These are phyloP conservation scores for Melanocharis versteri DNA, from an alignment of 2,113 vertebrate genomes.

Conservation along the genomic window DNA sequence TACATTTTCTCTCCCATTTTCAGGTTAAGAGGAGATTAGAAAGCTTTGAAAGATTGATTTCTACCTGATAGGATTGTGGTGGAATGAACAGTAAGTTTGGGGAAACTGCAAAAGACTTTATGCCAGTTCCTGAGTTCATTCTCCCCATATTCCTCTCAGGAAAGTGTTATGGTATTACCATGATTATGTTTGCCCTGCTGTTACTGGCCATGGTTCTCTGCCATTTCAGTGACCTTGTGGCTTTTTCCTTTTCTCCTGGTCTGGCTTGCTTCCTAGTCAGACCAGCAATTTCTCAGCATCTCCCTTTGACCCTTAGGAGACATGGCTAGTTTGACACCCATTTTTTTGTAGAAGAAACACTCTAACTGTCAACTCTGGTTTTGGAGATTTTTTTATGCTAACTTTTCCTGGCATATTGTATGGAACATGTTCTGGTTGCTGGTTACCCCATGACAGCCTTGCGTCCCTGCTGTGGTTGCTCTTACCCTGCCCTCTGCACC, in stretches of 20 bases:
- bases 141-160: background rate
- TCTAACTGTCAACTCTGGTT: background rate
- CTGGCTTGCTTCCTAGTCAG: background rate
- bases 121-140: background rate
- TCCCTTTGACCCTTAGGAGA: background rate
- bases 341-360: background rate
- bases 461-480: background rate
- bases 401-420: background rate
- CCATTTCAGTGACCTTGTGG: background rate
- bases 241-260: background rate
- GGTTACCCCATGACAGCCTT: background rate
- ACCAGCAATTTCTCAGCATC: background rate
- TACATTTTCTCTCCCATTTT: background rate
- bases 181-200: fast-evolving
- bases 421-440: background rate
- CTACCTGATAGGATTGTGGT: background rate
- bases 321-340: background rate
- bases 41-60: background rate
- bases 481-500: background rate
- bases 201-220: background rate
- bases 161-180: background rate
- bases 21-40: background rate
- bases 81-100: background rate
- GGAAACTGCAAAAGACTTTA: background rate
- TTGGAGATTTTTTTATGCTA: background rate